phyloP scores from a whole-genome alignment of 2,888 invertebrate species.

The Bombylius major region DNA sequence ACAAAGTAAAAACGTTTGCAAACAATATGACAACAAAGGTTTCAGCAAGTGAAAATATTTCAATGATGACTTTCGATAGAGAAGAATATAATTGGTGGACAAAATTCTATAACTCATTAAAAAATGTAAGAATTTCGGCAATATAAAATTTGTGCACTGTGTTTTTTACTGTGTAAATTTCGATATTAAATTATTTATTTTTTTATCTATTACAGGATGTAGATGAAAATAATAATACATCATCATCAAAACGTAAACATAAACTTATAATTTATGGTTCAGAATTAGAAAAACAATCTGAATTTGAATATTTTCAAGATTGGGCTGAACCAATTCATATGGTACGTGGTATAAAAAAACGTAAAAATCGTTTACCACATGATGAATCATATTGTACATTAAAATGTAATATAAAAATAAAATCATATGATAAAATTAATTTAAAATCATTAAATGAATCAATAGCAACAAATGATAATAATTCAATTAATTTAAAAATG shows the following conservation, averaged over 20 bases:
- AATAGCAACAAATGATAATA: background rate
- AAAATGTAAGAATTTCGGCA: conserved; percentile 15
- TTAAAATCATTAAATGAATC: background rate
- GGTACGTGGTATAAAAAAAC: conserved; percentile 38
- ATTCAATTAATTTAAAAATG: background rate
- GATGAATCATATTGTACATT: conserved; percentile 37
- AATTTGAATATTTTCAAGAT: conserved; percentile 54
- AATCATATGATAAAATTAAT: background rate
- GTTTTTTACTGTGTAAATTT: too few relatives aligned
- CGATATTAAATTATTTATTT: too few relatives aligned
- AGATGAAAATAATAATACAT: background rate
- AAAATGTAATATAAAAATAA: conserved; percentile 18
- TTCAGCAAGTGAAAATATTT: too few relatives aligned
- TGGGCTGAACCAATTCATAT: conserved; percentile 50
- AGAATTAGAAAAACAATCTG: conserved; percentile 56
- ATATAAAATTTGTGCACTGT: too few relatives aligned
- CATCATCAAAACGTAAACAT: conserved; percentile 15
- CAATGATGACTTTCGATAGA: background rate
- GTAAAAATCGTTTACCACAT: conserved; percentile 24
- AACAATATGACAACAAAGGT: too few relatives aligned
- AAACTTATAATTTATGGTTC: conserved; percentile 42
- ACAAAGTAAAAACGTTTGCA: too few relatives aligned
- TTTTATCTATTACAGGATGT: background rate
- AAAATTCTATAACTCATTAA: conserved; percentile 41
- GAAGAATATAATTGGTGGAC: conserved; percentile 44